Evolutionary conservation across 2,797 vertebrate genomes (phyloP), one percentile per base, ranked within the genome.

Genomic region (Acanthopagrus latus): DNA sequence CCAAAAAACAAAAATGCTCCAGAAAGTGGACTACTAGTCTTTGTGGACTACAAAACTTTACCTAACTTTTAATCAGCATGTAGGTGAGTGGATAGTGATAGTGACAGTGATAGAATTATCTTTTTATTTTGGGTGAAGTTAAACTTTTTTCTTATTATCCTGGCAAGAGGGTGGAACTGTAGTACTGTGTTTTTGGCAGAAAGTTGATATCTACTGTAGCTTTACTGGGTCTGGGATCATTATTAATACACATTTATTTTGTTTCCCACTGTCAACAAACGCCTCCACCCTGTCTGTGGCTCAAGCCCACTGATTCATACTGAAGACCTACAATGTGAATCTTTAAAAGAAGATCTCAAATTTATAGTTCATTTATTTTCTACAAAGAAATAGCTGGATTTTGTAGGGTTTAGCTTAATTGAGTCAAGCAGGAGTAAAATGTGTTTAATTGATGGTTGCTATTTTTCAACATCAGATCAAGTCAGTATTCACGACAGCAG

Each of bases 211-310:
- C 33, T 8, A 33, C 33, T 33, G 43, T 20, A 1, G 23, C 25
- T 52, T 57, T 65, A 47, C 10, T 59, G 33, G 41, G 59, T 80
- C 50, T 20, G 3, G n/a, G 18, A 70, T 63, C 43, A 48, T 54
- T 66, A 62, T 63, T 33, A 48, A 33, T 13, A 54, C 5, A 1
- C 23, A 23, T 51, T 52, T 27, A 55, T 58, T 48, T 52, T 81
- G 38, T 56, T 60, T 50, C 20, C 44, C 18, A 25, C 50, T 64
- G 16, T 54, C 27, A 54, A 57, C 10, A 54, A 68, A 64, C 57
- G 21, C 23, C 17, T 38, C 38, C 38, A 38, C 38, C 38, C 38
- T 38, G 38, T 38, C 38, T 78, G 46, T 33, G 46, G 51, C 25
- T 14, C 23, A n/a, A 50, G 5, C 25, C 25, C 17, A 50, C 25